Evolutionary conservation across 2,797 vertebrate species (phyloP), one percentile per base, ranked within the genome.

Genomic region (Enteromius viviparus): DNA sequence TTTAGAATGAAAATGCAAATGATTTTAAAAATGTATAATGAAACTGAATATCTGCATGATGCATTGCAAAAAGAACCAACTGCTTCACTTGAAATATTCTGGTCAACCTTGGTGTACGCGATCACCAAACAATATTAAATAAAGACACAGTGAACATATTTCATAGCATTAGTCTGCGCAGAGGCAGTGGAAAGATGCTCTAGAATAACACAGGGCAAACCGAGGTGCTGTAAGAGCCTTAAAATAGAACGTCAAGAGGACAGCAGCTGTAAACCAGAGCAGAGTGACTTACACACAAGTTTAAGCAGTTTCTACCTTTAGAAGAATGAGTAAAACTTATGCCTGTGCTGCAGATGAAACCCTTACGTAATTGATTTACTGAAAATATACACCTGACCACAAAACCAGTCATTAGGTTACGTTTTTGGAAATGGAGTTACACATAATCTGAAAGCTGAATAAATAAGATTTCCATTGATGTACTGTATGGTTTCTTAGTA

Each of bases 1-100:
- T 95, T 85, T 1, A 32, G 64, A 89, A 76, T 29, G 47, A 19
- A 89, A 55, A 51, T n/a, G 45, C 10, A 15, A 78, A 32, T 26
- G 14, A 51, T 21, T n/a, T 37, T 4, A 37, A 17, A n/a, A 11
- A 19, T 23, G 45, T 19, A 14, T 49, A 37, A 37, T 53, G 8
- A 74, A 23, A 51, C 17, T 4, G 47, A 1, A 45, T 80, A 53
- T 53, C 5, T 58, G 15, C 9, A 55, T 32, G 29, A 19, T 62
- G 49, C 75, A 82, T 17, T 64, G 15, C 5, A 69, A 68, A 45
- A 1, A 80, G 8, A 45, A 21, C 6, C 9, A 49, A 34, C 14
- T 1, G 34, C 34, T 19, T 11, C 3, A 15, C 34, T 70, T 11
- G 26, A 42, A 69, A 58, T 80, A n/a, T n/a, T 70, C 23, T 4